Conservation (phyloP, 1,140 invertebrate species). For the Calliopsis andreniformis region DNA sequence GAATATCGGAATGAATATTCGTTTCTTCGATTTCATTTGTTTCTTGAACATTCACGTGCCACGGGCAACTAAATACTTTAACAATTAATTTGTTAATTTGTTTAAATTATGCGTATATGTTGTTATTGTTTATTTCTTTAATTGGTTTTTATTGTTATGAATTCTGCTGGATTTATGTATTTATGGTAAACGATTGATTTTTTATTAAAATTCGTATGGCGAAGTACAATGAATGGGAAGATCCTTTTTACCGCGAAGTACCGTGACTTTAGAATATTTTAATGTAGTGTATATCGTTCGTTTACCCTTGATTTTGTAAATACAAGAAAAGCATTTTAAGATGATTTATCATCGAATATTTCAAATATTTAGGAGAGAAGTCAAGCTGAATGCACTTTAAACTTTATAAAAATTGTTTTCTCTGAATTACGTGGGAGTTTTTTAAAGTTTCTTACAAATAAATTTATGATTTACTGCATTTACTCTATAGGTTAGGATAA, state of each 20-base stretch:
- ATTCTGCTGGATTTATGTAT: not conserved
- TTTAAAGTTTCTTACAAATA: not conserved
- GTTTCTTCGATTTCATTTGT: no score
- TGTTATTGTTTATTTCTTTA: not conserved
- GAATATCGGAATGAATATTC: no score
- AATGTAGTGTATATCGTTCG: not conserved
- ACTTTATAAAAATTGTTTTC: not conserved
- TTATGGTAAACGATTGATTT: no score
- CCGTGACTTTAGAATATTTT: not conserved
- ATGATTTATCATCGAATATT: slow-evolving; percentile 16
- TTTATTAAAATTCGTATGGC: no score
- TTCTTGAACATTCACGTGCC: no score
- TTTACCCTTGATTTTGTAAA: slow-evolving; percentile 7
- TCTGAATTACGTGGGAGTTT: no score
- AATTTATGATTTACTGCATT: not conserved
- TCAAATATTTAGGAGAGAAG: not conserved
- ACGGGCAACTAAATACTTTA: no score
- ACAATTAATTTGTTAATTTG: not conserved
- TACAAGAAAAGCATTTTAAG: slow-evolving; percentile 1
- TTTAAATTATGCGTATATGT: not conserved
- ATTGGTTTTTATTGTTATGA: not conserved
- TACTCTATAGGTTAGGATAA: not conserved
- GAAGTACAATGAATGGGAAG: no score
- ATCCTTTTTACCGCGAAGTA: not conserved
- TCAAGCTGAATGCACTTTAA: not conserved